These are phyloP conservation scores for Poecile montanus DNA, from an alignment of 2,797 vertebrate genomes.

Conservation along the genomic window DNA sequence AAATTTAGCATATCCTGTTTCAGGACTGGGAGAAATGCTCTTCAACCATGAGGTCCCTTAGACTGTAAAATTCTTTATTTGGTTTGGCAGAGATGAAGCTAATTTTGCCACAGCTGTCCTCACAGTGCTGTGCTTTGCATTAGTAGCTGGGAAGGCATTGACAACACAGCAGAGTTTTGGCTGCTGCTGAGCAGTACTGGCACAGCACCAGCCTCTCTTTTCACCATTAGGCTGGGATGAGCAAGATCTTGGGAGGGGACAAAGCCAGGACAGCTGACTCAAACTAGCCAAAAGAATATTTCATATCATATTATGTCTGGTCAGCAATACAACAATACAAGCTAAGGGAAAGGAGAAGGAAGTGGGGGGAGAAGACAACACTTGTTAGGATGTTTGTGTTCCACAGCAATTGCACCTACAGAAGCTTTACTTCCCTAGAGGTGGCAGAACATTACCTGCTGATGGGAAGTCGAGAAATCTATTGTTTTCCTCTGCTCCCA, in stretches of 20 bases:
- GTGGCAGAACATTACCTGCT: background rate
- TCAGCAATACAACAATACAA: background rate
- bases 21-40: background rate
- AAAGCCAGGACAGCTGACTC: background rate
- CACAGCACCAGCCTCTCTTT: background rate
- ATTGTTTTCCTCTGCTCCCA: background rate
- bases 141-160: background rate
- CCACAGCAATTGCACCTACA: background rate
- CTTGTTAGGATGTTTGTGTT: background rate
- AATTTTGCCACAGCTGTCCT: background rate
- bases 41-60: background rate
- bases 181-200: background rate
- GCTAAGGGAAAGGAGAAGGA: background rate
- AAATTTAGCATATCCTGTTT: background rate
- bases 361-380: accelerated
- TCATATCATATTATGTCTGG: background rate
- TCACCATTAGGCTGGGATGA: background rate
- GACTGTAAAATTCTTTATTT: background rate
- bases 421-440: background rate
- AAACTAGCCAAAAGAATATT: background rate
- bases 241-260: background rate
- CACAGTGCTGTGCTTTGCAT: background rate
- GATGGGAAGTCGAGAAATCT: background rate
- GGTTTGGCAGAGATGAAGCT: background rate
- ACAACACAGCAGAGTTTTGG: background rate